Evolutionary conservation across 1,140 invertebrate species (phyloP).

Genomic region (Cydia strobilella): DNA sequence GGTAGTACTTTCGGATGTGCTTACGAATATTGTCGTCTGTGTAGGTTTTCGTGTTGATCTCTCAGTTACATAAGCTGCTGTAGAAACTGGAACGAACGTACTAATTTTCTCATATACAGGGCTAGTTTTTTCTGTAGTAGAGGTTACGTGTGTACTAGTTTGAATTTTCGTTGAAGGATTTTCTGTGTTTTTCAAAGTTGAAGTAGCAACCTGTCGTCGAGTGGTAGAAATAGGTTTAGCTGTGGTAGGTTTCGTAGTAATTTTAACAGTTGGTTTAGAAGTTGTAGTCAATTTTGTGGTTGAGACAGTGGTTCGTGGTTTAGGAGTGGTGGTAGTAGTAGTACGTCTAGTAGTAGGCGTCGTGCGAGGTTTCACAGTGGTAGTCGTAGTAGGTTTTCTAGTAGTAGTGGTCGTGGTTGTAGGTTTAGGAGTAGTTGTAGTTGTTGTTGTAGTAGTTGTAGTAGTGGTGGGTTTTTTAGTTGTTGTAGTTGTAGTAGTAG

Average conservation of each 20-base stretch:
- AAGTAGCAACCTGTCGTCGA: conserved; percentile 46
- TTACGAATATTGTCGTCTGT: conserved; percentile 38
- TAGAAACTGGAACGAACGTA: conserved; percentile 58
- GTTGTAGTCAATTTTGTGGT: conserved; percentile 33
- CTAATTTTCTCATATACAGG: conserved; percentile 47
- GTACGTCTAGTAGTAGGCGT: conserved; percentile 20
- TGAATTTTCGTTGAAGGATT: conserved; percentile 40
- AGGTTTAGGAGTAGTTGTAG: conserved; percentile 41
- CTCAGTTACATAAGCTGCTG: conserved; percentile 48
- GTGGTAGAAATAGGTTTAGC: conserved; percentile 37
- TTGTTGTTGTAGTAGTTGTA: conserved; percentile 41
- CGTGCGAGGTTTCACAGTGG: conserved; percentile 39
- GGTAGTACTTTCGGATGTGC: conserved; percentile 37
- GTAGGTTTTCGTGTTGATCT: conserved; percentile 47
- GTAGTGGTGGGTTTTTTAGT: conserved; percentile 37
- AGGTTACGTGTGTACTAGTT: conserved; percentile 37
- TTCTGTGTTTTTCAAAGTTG: conserved; percentile 42
- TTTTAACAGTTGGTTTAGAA: conserved; percentile 45
- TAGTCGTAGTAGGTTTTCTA: conserved; percentile 37
- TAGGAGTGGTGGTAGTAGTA: conserved; percentile 39
- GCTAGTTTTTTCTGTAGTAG: conserved; percentile 38
- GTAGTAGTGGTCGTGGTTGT: conserved; percentile 44
- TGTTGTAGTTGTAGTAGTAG: conserved; percentile 44
- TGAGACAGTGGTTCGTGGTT: conserved; percentile 30
- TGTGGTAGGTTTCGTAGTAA: conserved; percentile 43